These are phyloP conservation scores for Microcaecilia unicolor DNA, from an alignment of 2,797 vertebrate genomes.

Conservation along the genomic window DNA sequence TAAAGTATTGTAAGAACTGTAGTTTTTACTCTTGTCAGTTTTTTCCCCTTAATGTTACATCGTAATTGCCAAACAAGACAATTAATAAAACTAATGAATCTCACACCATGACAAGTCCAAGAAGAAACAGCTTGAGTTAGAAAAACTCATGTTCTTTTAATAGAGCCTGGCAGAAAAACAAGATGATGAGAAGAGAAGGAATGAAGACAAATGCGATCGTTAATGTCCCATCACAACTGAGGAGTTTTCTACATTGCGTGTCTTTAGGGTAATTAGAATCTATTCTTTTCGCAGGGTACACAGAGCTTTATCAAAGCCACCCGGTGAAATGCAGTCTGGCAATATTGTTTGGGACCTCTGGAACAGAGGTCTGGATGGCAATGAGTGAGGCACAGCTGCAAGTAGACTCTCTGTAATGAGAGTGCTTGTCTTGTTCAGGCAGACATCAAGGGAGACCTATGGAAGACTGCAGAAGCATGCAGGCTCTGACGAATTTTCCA, in stretches of 20 bases:
- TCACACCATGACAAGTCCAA: slow-evolving; percentile 6
- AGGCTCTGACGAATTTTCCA: too few species aligned
- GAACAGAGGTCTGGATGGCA: not conserved
- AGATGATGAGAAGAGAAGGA: slow-evolving; percentile 13
- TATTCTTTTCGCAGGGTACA: slow-evolving; percentile 6
- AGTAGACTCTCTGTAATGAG: not conserved
- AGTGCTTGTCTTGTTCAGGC: not conserved
- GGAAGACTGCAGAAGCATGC: too few species aligned
- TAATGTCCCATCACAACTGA: slow-evolving; percentile 14
- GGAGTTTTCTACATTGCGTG: slow-evolving; percentile 1
- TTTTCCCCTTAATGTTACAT: too few species aligned
- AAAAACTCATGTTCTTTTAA: slow-evolving; percentile 5
- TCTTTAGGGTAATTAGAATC: slow-evolving; percentile 5
- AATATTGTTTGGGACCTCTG: not conserved
- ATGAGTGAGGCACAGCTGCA: not conserved
- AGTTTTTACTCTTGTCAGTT: too few species aligned
- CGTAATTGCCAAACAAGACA: too few species aligned
- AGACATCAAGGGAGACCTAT: not conserved
- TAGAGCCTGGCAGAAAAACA: slow-evolving; percentile 11
- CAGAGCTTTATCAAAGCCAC: slow-evolving; percentile 16
- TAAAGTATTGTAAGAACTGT: too few species aligned
- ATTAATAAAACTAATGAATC: not conserved
- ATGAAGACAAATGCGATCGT: slow-evolving; percentile 2
- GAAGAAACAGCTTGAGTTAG: slow-evolving; percentile 4
- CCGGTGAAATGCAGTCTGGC: slow-evolving; percentile 11